Evolutionary conservation across 2,888 invertebrate genomes (phyloP), one percentile per base, ranked within the genome.

Genomic region (Odontocolon sp.): DNA sequence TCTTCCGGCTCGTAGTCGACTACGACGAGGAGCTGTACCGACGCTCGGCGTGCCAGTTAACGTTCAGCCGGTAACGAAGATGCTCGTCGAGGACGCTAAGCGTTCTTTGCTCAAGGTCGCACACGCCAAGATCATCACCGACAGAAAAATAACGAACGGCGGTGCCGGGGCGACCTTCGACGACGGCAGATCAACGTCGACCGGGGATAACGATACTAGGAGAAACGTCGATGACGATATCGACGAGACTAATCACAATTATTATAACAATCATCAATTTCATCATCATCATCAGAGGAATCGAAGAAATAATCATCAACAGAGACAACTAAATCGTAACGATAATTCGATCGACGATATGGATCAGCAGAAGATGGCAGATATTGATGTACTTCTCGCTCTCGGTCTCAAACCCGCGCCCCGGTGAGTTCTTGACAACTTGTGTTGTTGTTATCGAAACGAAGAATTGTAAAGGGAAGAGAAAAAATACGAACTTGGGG

Each of bases 1-100:
- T 3, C 87, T 92, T 78, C 92, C 92, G 78, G 91, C 91, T 67
- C 87, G 92, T 77, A 92, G 92, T 80, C 89, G 92, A 16, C 84
- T 92, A 83, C 91, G 91, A 79, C 91, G 92, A 76, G 92, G 92
- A 36, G 92, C 92, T 2, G 90, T 92, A 69, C 92, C 92, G 52
- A 91, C 91, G 40, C 87, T 89, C 82, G 88, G 87, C 42, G 90
- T 91, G 23, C 91, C 91, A 78, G 86, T 90, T 74, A 83, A 85
- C 81, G 87, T 91, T 16, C 87, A 89, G 80, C 89, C 90, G 84
- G 87, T 89, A 63, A 88, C 88, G 80, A 90, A 89, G 82, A 89
- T 89, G 88, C 87, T 90, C 66, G 87, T 86, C 66, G 87, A 88
- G 82, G 87, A 89, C 78, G 87, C 87, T 8, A 88, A 87, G 64